These are phyloP conservation scores for Coecobrya sp. DNA, from an alignment of 2,888 invertebrate genomes.

Conservation along the genomic window DNA sequence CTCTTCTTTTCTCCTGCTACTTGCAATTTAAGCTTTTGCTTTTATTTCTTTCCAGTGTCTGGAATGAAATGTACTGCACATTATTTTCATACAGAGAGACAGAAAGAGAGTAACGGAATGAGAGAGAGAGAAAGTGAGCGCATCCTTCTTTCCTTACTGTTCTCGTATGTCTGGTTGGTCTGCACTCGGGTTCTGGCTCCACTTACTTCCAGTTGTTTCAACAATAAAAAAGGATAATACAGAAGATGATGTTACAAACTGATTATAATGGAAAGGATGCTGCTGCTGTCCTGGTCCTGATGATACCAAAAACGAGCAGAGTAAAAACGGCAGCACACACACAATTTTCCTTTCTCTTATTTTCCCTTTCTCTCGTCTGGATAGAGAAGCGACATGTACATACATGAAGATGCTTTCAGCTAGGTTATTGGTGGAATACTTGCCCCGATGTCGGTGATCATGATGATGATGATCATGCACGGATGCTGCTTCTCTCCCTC, in stretches of 20 bases:
- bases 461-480: conserved; percentile 15
- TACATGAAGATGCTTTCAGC: conserved; percentile 37
- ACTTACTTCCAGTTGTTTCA: conserved; percentile 42
- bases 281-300: background rate
- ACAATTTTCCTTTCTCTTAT: no score
- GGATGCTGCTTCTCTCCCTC: conserved; percentile 40
- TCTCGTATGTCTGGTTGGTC: conserved; percentile 15
- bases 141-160: conserved; percentile 34
- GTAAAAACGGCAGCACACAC: background rate
- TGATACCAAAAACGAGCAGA: background rate
- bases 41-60: conserved; percentile 15
- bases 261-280: conserved; percentile 53
- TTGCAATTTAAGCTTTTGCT: conserved; percentile 3
- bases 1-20: background rate
- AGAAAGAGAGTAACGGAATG: conserved; percentile 3
- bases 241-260: conserved; percentile 39
- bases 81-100: conserved; percentile 21
- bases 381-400: conserved; percentile 19
- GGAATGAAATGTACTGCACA: conserved; percentile 34
- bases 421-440: conserved; percentile 19
- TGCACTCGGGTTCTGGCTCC: conserved; percentile 4
- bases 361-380: background rate
- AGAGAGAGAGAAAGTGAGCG: conserved; percentile 14
- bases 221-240: conserved; percentile 38
- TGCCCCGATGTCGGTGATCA: background rate